These are phyloP conservation scores for Rhopalosiphum padi DNA, from an alignment of 1,140 invertebrate genomes.

Conservation along the genomic window DNA sequence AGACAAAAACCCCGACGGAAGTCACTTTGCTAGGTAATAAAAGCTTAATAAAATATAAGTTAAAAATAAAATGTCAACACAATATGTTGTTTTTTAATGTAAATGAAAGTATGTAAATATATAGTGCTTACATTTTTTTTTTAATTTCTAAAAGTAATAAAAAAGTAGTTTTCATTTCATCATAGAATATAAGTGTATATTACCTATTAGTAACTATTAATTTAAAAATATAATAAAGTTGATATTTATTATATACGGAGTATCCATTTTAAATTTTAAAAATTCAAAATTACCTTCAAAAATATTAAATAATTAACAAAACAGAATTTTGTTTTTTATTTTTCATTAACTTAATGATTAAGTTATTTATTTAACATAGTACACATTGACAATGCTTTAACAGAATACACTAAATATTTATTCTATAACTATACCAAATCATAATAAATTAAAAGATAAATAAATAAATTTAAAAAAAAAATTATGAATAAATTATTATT, in stretches of 20 bases:
- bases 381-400: not conserved
- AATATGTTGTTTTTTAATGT: no score
- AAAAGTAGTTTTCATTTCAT: no score
- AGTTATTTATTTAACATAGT: not conserved
- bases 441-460: not conserved
- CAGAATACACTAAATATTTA: not conserved
- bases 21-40: not conserved
- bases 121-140: no score
- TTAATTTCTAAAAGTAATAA: no score
- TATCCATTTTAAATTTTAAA: not conserved
- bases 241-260: not conserved
- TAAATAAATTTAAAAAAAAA: no score
- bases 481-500: no score
- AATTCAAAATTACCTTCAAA: not conserved
- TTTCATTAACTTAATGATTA: not conserved
- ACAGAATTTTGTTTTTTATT: not conserved
- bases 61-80: no score
- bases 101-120: no score
- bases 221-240: not conserved
- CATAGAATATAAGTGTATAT: no score
- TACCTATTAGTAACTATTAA: not conserved
- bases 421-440: not conserved
- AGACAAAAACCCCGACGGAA: not conserved
- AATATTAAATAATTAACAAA: not conserved
- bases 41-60: not conserved